These are phyloP conservation scores for Diuraphis noxia DNA, from an alignment of 1,140 invertebrate genomes.

Conservation along the genomic window DNA sequence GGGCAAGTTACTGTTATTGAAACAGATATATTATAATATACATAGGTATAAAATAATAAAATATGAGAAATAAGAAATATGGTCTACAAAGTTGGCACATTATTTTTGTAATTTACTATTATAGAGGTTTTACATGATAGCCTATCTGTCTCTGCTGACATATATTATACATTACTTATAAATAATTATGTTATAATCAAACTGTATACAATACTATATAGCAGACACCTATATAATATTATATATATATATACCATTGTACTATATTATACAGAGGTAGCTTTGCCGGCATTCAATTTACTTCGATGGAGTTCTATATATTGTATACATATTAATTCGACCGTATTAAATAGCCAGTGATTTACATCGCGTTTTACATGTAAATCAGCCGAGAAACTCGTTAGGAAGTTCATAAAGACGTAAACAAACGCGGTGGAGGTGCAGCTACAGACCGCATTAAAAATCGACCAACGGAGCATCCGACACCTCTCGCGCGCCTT, in stretches of 20 bases:
- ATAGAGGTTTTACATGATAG: too few species aligned
- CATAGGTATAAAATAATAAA: too few species aligned
- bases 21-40: not conserved
- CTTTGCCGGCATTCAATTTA: not conserved
- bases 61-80: too few species aligned
- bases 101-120: not conserved
- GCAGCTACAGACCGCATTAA: not conserved
- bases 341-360: not conserved
- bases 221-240: not conserved
- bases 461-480: not conserved
- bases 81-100: not conserved
- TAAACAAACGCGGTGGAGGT: not conserved
- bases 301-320: not conserved
- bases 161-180: not conserved
- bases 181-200: not conserved
- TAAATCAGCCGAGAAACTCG: constrained; percentile 40
- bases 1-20: too few species aligned
- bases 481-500: not conserved
- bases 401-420: constrained; percentile 22
- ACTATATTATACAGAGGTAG: not conserved
- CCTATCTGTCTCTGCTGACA: not conserved
- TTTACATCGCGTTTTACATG: constrained; percentile 27
- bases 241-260: not conserved
- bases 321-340: constrained; percentile 20
- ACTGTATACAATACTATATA: not conserved